phyloP scores from a whole-genome alignment of 2,888 invertebrate genomes.

The Ichneumoninae sp. region DNA sequence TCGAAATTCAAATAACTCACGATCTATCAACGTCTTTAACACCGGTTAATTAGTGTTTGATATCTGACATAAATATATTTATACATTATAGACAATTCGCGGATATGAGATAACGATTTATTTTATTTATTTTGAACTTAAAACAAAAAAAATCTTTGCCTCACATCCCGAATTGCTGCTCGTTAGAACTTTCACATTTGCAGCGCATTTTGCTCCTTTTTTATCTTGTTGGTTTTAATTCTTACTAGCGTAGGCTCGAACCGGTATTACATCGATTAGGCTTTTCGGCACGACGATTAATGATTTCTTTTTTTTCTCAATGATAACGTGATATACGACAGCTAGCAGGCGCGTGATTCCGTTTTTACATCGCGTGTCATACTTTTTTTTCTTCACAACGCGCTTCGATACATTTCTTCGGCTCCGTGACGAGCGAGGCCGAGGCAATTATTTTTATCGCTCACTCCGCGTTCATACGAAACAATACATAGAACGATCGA shows the following conservation, averaged over 20 bases:
- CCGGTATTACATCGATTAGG: constrained; percentile 62
- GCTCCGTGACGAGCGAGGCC: constrained; percentile 18
- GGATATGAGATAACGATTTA: constrained; percentile 41
- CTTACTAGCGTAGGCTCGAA: constrained; percentile 59
- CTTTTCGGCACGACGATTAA: constrained; percentile 54
- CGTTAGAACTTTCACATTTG: constrained; percentile 57
- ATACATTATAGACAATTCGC: constrained; percentile 50
- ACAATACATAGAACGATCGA: constrained; percentile 4
- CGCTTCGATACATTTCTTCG: constrained; percentile 6
- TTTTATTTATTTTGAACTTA: constrained; percentile 9
- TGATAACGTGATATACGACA: constrained; percentile 41
- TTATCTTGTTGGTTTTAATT: constrained; percentile 16
- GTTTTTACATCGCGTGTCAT: constrained; percentile 25
- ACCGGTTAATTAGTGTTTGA: constrained; percentile 58
- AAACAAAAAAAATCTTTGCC: constrained; percentile 10
- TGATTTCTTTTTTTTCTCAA: constrained; percentile 35
- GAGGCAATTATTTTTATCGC: constrained; percentile 11
- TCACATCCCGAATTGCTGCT: constrained; percentile 47
- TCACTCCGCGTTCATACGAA: constrained; percentile 20
- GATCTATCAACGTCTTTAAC: constrained; percentile 60
- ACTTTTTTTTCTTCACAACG: neutral
- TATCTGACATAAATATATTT: constrained; percentile 58
- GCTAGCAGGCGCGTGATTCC: constrained; percentile 48
- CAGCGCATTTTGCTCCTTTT: constrained; percentile 20
- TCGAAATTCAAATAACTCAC: constrained; percentile 58